phyloP scores from a whole-genome alignment of 30 jellyfish, hydroid and myxozoan species.

The Sanderia malayensis region DNA sequence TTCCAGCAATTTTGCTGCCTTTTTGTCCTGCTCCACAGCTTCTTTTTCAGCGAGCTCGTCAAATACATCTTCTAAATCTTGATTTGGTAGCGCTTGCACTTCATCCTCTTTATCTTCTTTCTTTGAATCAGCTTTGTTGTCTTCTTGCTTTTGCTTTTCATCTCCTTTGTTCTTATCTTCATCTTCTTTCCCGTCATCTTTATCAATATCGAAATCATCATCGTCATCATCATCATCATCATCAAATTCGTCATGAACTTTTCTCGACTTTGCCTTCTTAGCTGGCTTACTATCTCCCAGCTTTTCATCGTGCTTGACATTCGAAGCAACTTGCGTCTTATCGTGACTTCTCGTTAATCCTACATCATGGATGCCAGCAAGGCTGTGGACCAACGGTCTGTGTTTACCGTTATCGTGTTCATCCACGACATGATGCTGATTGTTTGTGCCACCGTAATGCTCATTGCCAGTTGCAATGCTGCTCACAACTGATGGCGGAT shows the following conservation, averaged over 20 bases:
- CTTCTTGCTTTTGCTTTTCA: slow-evolving; percentile 27
- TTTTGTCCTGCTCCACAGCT: slow-evolving; percentile 5
- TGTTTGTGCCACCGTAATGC: slow-evolving; percentile 3
- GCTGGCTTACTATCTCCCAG: background rate
- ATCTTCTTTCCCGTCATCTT: slow-evolving; percentile 39
- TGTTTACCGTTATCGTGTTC: slow-evolving; percentile 13
- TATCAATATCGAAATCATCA: slow-evolving; percentile 60
- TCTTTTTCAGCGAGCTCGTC: slow-evolving; percentile 29
- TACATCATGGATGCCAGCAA: slow-evolving; percentile 30
- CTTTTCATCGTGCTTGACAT: background rate
- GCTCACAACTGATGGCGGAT: slow-evolving; percentile 44
- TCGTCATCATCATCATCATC: slow-evolving; percentile 63
- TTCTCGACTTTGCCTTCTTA: background rate
- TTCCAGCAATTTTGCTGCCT: slow-evolving; percentile 36
- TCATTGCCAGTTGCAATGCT: slow-evolving; percentile 10
- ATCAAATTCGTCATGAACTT: slow-evolving; percentile 27
- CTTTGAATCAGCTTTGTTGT: slow-evolving; percentile 39
- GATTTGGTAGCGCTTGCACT: background rate
- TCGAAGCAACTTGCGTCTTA: background rate
- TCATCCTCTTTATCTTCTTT: slow-evolving; percentile 26
- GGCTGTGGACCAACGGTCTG: slow-evolving; percentile 21
- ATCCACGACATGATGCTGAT: slow-evolving; percentile 6
- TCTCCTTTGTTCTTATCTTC: slow-evolving; percentile 38
- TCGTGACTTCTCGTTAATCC: slow-evolving; percentile 15
- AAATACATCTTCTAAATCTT: slow-evolving; percentile 2